Base-by-base conservation (phyloP, 2,888 invertebrate species). In the Pegoplata infirma region DNA sequence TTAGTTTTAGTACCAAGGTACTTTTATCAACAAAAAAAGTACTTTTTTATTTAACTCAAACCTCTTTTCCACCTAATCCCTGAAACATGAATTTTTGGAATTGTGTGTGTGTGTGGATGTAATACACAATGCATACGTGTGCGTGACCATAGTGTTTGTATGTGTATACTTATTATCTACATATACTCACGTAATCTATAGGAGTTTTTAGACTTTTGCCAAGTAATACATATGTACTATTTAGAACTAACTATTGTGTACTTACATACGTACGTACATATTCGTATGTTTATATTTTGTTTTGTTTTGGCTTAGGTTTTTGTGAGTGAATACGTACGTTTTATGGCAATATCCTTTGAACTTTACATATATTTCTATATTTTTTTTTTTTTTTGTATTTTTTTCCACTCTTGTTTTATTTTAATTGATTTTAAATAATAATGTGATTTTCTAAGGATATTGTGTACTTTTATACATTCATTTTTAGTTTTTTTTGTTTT, bases 371-470 rank as follows among this genome's bases (percentile, higher is more conserved):
- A 36, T 12, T n/a, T 66, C 12, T 23, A 25, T 49, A 10, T 59
- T 32, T 73, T 40, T 12, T n/a, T 66, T 36, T 72, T 40, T 4
- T 51, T 46, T 49, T 3, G 51, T 32, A 55, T n/a, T n/a, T n/a
- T n/a, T n/a, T n/a, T n/a, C n/a, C 1, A 23, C 46, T 56, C 28
- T 53, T 69, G 64, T 61, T 74, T 74, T 78, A 66, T 74, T 69
- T 74, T 78, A 71, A 78, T 71, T 78, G 69, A 71, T 74, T 71
- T 78, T 55, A 61, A 71, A 66, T 66, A 74, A 69, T 66, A 74
- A 71, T 74, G 36, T 51, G 61, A 71, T 74, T 69, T 78, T 71
- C 63, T 59, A 69, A 53, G 58, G 46, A 74, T 51, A 68, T 53
- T n/a, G n/a, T n/a, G 14, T n/a, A 53, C 56, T n/a, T n/a, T n/a